Evolutionary conservation across 2,113 vertebrate species (phyloP), one percentile per base, ranked within the genome.

Genomic region (Connochaetes taurinus): DNA sequence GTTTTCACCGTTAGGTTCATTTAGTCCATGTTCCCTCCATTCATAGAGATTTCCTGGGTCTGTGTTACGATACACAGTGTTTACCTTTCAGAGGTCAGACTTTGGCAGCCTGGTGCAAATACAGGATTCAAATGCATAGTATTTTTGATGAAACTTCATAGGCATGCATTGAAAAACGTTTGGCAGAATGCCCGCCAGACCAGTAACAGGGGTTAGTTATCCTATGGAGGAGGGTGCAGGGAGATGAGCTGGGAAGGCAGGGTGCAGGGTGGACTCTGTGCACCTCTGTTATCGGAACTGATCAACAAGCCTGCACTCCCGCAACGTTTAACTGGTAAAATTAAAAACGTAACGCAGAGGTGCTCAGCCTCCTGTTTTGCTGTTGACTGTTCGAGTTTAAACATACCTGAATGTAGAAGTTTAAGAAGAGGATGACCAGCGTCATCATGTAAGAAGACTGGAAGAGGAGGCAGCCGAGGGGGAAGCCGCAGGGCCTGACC

Each of bases 401-500:
- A 96, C 98, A 98, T 98, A 99, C 99, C 99, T 99, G 99, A 93
- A 99, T 50, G 31, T 99, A 99, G 97, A 99, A 99, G 93, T 99
- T 99, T 95, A 99, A 58, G 96, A 99, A 99, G 4, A 99, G 98
- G 95, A 99, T 76, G 53, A 99, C 99, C 82, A 99, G 97, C 0
- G 99, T 99, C 80, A 98, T 96, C 99, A 99, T 99, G 60, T 99
- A 99, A 52, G 99, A 99, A 2, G 99, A 99, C 98, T 99, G 99
- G 98, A 99, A 99, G 95, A 99, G 98, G 94, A 99, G 99, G 76
- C 99, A 99, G 40, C 99, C 99, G 5, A 99, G 98, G 17, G 99
- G 99, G 98, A 99, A 99, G 45, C 99, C 99, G 7, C 99, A 99
- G 0, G 99, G 99, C 87, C 98, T 98, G 94, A 99, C 98, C 1